Conservation (phyloP, 1,140 invertebrate genomes). For the Procambarus virginalis region DNA sequence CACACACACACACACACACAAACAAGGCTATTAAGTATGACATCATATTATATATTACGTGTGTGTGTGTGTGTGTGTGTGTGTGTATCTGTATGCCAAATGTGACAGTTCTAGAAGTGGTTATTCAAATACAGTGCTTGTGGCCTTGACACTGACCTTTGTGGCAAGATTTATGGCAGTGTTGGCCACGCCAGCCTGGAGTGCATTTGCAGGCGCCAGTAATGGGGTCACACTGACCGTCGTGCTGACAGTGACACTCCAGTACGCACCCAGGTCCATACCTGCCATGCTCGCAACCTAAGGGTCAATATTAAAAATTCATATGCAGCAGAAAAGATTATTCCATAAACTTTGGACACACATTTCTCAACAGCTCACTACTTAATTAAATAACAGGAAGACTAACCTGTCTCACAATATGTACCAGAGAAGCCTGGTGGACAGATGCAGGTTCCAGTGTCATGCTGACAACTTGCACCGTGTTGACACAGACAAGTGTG, state of each 20-base stretch:
- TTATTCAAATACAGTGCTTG: too few species aligned
- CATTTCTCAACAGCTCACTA: neutral
- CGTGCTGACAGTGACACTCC: constrained; percentile 88
- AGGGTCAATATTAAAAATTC: constrained; percentile 72
- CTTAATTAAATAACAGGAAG: neutral
- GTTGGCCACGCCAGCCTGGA: constrained; percentile 81
- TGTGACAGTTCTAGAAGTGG: too few species aligned
- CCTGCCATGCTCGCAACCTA: constrained; percentile 82
- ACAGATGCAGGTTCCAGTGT: constrained; percentile 78
- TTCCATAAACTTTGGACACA: too few species aligned
- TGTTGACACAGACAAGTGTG: constrained; percentile 89
- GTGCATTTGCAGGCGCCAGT: constrained; percentile 82
- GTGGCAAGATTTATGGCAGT: constrained; percentile 84
- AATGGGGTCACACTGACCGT: constrained; percentile 83
- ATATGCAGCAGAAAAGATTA: neutral
- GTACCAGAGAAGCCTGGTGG: constrained; percentile 84
- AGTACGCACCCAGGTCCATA: constrained; percentile 86
- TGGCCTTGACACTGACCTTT: constrained; percentile 72
- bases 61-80: too few species aligned
- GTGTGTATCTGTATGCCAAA: too few species aligned
- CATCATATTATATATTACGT: neutral
- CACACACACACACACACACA: too few species aligned
- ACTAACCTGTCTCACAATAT: constrained; percentile 77
- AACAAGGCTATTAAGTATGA: neutral
- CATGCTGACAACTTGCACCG: constrained; percentile 72